Percentiles rank a stretch among this genome's conserved stretches.
Conservation (phyloP, 2,113 vertebrate genomes). For the Brachyistius frenatus region DNA sequence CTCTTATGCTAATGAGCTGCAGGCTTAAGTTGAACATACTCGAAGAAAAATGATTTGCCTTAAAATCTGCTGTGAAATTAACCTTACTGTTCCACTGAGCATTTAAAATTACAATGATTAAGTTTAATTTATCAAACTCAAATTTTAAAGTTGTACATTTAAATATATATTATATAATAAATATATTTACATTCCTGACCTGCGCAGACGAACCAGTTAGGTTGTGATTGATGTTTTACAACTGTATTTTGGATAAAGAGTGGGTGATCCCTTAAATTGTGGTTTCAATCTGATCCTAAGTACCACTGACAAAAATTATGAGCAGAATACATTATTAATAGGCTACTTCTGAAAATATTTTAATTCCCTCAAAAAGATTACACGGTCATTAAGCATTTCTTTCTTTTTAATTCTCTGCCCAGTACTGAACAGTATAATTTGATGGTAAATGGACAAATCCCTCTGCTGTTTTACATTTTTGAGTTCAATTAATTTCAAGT, state of each 20-base stretch:
- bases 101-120: too few species aligned
- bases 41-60: too few species aligned
- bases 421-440: not conserved
- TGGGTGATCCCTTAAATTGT: not conserved
- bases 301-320: not conserved
- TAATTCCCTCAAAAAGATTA: not conserved
- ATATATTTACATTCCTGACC: too few species aligned
- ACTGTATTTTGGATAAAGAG: not conserved
- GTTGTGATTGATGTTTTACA: not conserved
- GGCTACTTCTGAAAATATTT: not conserved
- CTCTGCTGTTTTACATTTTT: not conserved
- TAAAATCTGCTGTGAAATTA: too few species aligned
- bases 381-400: not conserved
- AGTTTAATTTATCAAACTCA: too few species aligned
- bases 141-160: too few species aligned
- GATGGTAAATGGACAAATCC: not conserved
- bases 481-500: not conserved
- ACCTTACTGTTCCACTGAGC: too few species aligned
- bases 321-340: not conserved
- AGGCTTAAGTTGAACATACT: too few species aligned
- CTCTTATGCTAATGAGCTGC: too few species aligned
- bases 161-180: too few species aligned
- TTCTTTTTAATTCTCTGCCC: not conserved
- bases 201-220: too few species aligned
- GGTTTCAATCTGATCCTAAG: not conserved